Percentiles rank a stretch among this genome's conserved stretches.
Evolutionary conservation across 2,888 invertebrate species (phyloP).

Genomic region (Muschampia plurimacula): DNA sequence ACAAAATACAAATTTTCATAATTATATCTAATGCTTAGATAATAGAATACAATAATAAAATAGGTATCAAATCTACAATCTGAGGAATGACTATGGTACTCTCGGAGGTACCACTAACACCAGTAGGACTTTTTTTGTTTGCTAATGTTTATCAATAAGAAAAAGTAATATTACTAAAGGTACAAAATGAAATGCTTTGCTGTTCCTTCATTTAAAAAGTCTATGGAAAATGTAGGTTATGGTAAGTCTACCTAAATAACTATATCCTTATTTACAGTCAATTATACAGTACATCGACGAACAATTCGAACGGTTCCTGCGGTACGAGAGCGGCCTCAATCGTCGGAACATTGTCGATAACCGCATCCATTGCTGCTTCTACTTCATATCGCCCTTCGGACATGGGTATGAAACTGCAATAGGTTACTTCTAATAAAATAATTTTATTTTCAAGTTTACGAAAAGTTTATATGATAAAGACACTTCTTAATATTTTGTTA

Average conservation of each 20-base stretch:
- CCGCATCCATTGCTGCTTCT: conserved; percentile 98
- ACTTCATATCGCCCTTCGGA: conserved; percentile 98
- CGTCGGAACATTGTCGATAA: conserved; percentile 98
- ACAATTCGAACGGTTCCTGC: conserved; percentile 96
- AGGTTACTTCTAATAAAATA: background rate
- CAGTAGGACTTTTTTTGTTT: no score
- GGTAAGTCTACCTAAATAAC: background rate
- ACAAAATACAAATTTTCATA: no score
- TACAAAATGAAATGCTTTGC: no score
- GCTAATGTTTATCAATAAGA: no score
- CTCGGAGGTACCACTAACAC: no score
- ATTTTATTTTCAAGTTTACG: background rate
- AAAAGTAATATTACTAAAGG: no score
- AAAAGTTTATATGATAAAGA: no score
- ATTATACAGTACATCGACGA: conserved; percentile 95
- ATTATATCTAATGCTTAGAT: no score
- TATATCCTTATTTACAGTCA: conserved; percentile 82
- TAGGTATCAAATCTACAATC: no score
- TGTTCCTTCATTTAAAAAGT: background rate
- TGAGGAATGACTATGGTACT: no score
- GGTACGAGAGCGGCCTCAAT: conserved; percentile 98
- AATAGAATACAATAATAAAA: no score
- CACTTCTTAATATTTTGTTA: no score
- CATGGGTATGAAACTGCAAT: conserved; percentile 89
- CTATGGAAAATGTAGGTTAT: background rate